Evolutionary conservation across 2,888 invertebrate species (phyloP).

Genomic region (Drosophila algonquin): DNA sequence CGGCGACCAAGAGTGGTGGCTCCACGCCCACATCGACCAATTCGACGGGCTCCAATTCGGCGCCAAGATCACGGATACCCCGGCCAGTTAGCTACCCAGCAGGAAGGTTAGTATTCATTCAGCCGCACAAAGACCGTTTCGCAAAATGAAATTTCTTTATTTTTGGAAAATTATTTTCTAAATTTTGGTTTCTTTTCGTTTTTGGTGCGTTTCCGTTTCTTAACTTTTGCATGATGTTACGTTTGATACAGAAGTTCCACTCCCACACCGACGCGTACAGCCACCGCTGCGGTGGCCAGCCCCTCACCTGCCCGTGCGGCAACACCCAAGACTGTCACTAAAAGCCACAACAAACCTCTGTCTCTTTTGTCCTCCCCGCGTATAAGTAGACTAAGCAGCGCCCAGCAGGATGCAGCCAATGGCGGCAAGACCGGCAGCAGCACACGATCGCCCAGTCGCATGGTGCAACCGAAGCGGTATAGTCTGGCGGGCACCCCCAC

Average conservation of each 20-base stretch:
- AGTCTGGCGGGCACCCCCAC: slow-evolving; percentile 67
- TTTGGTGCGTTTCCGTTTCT: slow-evolving; percentile 3
- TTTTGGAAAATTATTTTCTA: slow-evolving; percentile 35
- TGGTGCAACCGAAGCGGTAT: slow-evolving; percentile 83
- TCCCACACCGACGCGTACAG: slow-evolving; percentile 40
- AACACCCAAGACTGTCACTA: slow-evolving; percentile 64
- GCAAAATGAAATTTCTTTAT: slow-evolving; percentile 7
- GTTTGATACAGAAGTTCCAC: slow-evolving; percentile 57
- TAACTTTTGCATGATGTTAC: slow-evolving; percentile 53
- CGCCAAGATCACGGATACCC: slow-evolving; percentile 83
- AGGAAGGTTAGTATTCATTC: slow-evolving; percentile 80
- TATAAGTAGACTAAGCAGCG: slow-evolving; percentile 79
- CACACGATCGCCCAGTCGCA: slow-evolving; percentile 83
- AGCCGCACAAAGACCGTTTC: not conserved
- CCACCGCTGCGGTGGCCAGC: slow-evolving; percentile 21
- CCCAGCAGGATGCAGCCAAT: slow-evolving; percentile 74
- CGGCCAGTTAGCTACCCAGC: slow-evolving; percentile 84
- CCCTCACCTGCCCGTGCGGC: slow-evolving; percentile 34
- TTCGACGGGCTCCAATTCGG: slow-evolving; percentile 67
- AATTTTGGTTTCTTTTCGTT: slow-evolving; percentile 55
- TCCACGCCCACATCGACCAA: slow-evolving; percentile 83
- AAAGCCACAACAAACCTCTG: slow-evolving; percentile 53
- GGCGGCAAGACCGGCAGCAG: slow-evolving; percentile 59
- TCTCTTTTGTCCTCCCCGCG: slow-evolving; percentile 57
- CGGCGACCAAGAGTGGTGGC: slow-evolving; percentile 83